phyloP scores from a whole-genome alignment of 2,797 vertebrate species.

The Pitangus sulphuratus region DNA sequence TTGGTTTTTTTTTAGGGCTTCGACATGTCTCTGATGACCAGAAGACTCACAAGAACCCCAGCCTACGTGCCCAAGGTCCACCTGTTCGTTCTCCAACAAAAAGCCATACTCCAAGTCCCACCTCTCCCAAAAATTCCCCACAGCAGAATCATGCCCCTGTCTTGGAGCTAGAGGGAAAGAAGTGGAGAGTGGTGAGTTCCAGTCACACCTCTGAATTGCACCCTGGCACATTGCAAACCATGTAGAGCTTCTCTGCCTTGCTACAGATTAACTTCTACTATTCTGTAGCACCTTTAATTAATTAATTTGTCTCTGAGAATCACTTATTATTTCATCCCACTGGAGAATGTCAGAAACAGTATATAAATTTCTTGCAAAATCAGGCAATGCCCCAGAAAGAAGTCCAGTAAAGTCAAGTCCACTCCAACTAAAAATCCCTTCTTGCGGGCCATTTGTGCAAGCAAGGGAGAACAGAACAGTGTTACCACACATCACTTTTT shows the following conservation, averaged over 20 bases:
- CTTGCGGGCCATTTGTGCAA: background rate
- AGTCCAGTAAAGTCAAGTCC: background rate
- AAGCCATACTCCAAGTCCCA: conserved; percentile 67
- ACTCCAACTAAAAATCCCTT: background rate
- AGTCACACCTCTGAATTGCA: background rate
- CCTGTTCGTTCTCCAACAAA: conserved; percentile 75
- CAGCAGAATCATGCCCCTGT: conserved; percentile 83
- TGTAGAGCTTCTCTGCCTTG: background rate
- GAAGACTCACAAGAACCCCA: conserved; percentile 94
- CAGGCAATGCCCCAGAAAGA: background rate
- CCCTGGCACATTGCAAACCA: background rate
- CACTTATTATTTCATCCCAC: background rate
- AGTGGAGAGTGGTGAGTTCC: conserved; percentile 94
- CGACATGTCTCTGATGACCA: conserved; percentile 89
- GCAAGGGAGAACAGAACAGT: background rate
- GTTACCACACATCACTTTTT: background rate
- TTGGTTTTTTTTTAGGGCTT: conserved; percentile 79
- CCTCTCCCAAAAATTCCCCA: conserved; percentile 56
- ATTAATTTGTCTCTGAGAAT: background rate
- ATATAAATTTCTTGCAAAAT: background rate
- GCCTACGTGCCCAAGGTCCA: conserved; percentile 80
- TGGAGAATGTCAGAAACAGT: background rate
- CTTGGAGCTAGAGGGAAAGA: conserved; percentile 95
- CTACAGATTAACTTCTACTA: background rate
- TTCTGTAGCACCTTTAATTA: background rate